Conservation (phyloP, 2,797 vertebrate species). For the Euphonia xanthogaster region DNA sequence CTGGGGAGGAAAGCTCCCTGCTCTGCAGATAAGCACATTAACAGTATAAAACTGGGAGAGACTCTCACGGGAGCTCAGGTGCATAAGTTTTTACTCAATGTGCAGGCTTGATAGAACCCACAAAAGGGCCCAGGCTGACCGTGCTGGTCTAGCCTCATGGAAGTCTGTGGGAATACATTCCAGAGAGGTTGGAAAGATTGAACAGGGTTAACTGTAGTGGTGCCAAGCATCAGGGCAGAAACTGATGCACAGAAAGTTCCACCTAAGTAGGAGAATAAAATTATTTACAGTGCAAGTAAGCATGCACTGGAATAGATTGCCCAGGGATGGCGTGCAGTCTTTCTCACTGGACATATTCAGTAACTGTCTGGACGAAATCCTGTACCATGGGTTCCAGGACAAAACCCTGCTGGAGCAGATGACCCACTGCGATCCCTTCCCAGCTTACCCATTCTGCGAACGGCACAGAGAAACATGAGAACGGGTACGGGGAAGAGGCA, state of each 20-base stretch:
- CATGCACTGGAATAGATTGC: fast-evolving
- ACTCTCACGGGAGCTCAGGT: background rate
- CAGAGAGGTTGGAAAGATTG: background rate
- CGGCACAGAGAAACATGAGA: fast-evolving
- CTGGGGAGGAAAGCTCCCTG: background rate
- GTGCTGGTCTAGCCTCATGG: fast-evolving
- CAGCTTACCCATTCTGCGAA: background rate
- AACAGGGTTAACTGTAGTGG: background rate
- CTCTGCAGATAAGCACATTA: background rate
- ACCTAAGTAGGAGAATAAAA: background rate
- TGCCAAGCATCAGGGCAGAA: background rate
- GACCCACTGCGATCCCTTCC: background rate
- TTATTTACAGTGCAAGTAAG: background rate
- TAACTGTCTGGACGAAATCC: background rate
- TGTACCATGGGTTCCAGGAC: no score
- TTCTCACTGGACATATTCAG: background rate
- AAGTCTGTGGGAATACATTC: background rate
- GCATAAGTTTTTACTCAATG: fast-evolving
- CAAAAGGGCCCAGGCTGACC: background rate
- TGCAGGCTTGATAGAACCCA: background rate
- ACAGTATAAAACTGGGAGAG: background rate
- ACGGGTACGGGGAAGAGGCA: fast-evolving
- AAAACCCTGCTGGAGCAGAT: background rate
- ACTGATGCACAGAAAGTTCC: background rate
- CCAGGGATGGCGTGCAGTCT: background rate